Base-by-base conservation (phyloP, 2,797 vertebrate species). In the Labroides dimidiatus region DNA sequence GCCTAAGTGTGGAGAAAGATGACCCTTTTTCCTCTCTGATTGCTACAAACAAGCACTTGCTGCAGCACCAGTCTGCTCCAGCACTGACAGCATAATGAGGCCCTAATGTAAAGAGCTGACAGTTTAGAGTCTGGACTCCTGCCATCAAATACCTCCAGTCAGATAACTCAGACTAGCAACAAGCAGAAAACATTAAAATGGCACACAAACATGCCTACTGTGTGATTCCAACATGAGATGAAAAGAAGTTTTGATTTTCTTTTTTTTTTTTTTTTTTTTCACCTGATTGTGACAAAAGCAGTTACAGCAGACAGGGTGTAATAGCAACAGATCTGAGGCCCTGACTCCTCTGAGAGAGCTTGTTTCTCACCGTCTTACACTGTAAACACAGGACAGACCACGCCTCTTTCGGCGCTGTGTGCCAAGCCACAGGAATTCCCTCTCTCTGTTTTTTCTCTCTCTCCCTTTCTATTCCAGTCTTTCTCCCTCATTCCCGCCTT, bases 401-500 rank as follows among this genome's bases (percentile, higher is more conserved):
- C 92, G 80, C 92, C 93, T 89, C 91, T 92, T 81, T 80, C 67
- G 48, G 67, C 81, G 59, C 77, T 33, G 68, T 20, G 52, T 88
- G 93, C 92, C 93, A 94, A 94, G 84, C 92, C 93, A 94, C 93
- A 94, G 92, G 93, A 94, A 94, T 93, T 92, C 90, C 90, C 92
- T 91, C 72, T 81, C 66, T 89, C 56, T 85, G 53, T 84, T 84
- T 87, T 84, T 83, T 88, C 78, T 82, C 71, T 84, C 82, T 90
- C 62, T 84, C 62, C 72, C 69, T 80, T 87, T 88, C 81, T 91
- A 82, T 90, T 90, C 87, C 87, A 86, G 83, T 87, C 86, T 72
- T 74, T 85, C 79, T 71, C 87, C 71, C 79, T 86, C 77, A 86
- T 92, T 93, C 92, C 92, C 92, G 89, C 93, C 91, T 94, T 91